These are phyloP conservation scores for Globia sparganii DNA, from an alignment of 2,888 invertebrate species.

Conservation along the genomic window DNA sequence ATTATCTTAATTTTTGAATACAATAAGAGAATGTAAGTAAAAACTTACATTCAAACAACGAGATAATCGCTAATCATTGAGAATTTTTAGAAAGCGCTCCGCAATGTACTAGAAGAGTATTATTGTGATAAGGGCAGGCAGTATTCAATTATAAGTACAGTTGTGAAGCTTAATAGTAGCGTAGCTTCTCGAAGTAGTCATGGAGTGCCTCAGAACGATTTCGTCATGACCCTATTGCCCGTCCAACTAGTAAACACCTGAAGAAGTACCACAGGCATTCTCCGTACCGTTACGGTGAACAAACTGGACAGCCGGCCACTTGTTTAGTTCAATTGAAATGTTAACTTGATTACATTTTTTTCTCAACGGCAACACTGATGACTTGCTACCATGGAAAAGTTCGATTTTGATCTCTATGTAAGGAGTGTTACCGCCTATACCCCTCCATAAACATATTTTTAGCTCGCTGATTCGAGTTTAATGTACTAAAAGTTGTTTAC, in stretches of 20 bases:
- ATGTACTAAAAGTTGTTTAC: conserved; percentile 67
- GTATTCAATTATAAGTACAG: conserved; percentile 66
- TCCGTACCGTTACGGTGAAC: conserved; percentile 80
- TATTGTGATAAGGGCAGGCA: conserved; percentile 63
- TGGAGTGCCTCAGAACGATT: conserved; percentile 67
- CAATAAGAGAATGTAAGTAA: not conserved
- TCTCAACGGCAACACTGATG: conserved; percentile 59
- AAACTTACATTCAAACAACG: conserved; percentile 26
- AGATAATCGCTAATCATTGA: conserved; percentile 49
- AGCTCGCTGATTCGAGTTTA: conserved; percentile 63
- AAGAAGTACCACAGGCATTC: conserved; percentile 76
- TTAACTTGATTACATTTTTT: conserved; percentile 71
- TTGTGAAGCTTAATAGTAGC: conserved; percentile 58
- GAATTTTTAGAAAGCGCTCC: conserved; percentile 61
- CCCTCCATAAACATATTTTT: conserved; percentile 52
- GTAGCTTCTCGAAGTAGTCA: conserved; percentile 62
- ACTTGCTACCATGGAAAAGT: conserved; percentile 39
- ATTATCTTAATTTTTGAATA: not conserved
- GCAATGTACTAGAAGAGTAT: conserved; percentile 47
- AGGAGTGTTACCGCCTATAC: conserved; percentile 48
- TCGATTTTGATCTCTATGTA: conserved; percentile 62
- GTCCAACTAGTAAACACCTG: conserved; percentile 75
- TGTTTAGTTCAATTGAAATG: conserved; percentile 71
- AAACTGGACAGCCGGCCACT: conserved; percentile 76
- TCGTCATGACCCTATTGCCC: conserved; percentile 74